phyloP scores from a whole-genome alignment of 1,140 invertebrate genomes.

The Lethrus apterus region DNA sequence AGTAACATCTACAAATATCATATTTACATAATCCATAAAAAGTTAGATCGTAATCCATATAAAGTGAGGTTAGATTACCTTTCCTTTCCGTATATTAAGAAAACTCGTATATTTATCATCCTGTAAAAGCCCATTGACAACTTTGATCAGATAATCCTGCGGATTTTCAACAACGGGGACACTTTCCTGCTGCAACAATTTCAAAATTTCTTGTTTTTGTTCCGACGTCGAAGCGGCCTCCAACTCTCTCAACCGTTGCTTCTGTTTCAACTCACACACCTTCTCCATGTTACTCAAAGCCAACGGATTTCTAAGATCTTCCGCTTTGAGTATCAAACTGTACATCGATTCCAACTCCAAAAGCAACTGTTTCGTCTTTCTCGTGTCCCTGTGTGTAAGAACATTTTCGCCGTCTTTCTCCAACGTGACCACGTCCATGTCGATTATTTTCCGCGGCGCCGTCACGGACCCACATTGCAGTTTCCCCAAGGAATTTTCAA shows the following conservation, averaged over 20 bases:
- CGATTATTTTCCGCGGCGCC: slow-evolving; percentile 88
- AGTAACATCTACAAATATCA: slow-evolving; percentile 48
- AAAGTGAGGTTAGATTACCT: slow-evolving; percentile 47
- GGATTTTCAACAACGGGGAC: slow-evolving; percentile 37
- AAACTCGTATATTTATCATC: slow-evolving; percentile 59
- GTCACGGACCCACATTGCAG: slow-evolving; percentile 82
- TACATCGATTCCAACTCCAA: slow-evolving; percentile 75
- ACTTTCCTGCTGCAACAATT: slow-evolving; percentile 39
- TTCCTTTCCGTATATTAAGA: slow-evolving; percentile 65
- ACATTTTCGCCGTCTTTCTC: slow-evolving; percentile 48
- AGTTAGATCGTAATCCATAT: background rate
- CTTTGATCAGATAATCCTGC: slow-evolving; percentile 50
- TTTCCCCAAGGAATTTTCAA: slow-evolving; percentile 88
- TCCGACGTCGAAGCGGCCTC: slow-evolving; percentile 45
- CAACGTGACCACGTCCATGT: slow-evolving; percentile 68
- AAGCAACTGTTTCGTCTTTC: slow-evolving; percentile 67
- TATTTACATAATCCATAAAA: too few relatives aligned
- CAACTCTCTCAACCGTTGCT: slow-evolving; percentile 40
- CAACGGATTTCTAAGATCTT: slow-evolving; percentile 65
- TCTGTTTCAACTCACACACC: slow-evolving; percentile 40
- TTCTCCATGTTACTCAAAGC: slow-evolving; percentile 56
- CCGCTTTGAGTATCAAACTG: slow-evolving; percentile 58
- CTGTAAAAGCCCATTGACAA: slow-evolving; percentile 54
- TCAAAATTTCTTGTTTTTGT: slow-evolving; percentile 47
- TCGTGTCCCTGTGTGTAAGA: slow-evolving; percentile 44